Percentiles rank a stretch among this genome's conserved stretches.
These are phyloP conservation scores for Kryptopterus vitreolus DNA, from an alignment of 2,797 vertebrate genomes.

Conservation along the genomic window DNA sequence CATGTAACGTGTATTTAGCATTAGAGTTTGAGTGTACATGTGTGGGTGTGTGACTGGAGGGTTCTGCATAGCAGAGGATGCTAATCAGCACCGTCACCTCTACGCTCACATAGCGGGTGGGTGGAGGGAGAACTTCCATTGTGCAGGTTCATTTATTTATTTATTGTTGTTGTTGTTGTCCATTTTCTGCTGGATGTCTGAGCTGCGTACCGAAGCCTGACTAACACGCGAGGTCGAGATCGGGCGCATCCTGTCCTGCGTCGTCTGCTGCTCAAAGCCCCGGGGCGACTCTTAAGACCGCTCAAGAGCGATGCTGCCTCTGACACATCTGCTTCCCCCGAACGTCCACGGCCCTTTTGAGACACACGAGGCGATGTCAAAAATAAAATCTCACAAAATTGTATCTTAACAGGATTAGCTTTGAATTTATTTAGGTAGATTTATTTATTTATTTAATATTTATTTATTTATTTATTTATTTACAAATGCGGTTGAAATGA, in stretches of 20 bases:
- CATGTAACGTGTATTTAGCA: slow-evolving; percentile 33
- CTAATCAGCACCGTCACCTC: slow-evolving; percentile 57
- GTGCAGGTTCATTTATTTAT: slow-evolving; percentile 42
- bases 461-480: neutral
- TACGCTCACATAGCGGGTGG: slow-evolving; percentile 54
- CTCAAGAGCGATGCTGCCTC: neutral
- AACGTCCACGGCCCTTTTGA: slow-evolving; percentile 11
- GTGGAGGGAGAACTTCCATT: slow-evolving; percentile 53
- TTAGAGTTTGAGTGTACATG: slow-evolving; percentile 42
- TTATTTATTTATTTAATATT: no score
- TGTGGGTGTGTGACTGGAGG: slow-evolving; percentile 41
- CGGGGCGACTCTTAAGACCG: slow-evolving; percentile 44
- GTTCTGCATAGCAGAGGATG: slow-evolving; percentile 37
- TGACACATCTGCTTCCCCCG: slow-evolving; percentile 47
- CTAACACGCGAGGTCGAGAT: slow-evolving; percentile 55
- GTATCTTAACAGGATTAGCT: neutral
- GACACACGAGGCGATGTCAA: slow-evolving; percentile 11
- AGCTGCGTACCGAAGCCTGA: slow-evolving; percentile 53
- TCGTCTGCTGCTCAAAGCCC: slow-evolving; percentile 57
- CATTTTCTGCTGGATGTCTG: slow-evolving; percentile 35
- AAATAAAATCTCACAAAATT: no score
- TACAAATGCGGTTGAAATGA: neutral
- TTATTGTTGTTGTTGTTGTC: slow-evolving; percentile 35
- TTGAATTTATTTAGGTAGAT: slow-evolving; percentile 23
- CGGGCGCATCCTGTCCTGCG: slow-evolving; percentile 46